Percentiles rank a stretch among this genome's conserved stretches.
phyloP scores from a whole-genome alignment of 2,797 vertebrate species.

The Bothrops alternatus region DNA sequence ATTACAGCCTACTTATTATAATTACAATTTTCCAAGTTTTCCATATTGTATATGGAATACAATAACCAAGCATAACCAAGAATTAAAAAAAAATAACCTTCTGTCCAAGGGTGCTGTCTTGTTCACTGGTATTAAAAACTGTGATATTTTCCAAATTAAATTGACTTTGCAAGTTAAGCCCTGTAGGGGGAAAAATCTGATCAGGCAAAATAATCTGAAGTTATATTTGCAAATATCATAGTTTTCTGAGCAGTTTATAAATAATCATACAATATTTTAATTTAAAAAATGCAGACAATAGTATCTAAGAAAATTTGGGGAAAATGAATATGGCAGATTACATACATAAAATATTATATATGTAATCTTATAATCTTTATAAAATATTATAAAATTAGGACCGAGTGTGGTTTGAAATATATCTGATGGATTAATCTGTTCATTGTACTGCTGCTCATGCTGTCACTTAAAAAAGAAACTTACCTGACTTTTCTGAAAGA shows the following conservation, averaged over 20 bases:
- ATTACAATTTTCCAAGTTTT: background rate
- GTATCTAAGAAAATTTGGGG: background rate
- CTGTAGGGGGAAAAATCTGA: constrained; percentile 66
- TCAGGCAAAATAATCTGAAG: background rate
- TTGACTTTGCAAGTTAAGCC: constrained; percentile 96
- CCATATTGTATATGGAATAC: background rate
- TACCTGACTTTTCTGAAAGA: constrained; percentile 97
- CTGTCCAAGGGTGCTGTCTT: constrained; percentile 93
- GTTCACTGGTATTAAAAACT: constrained; percentile 96
- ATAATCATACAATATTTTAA: background rate
- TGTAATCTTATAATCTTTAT: too few relatives aligned
- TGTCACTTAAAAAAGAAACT: constrained; percentile 51
- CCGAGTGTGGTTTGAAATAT: background rate
- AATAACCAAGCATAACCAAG: background rate
- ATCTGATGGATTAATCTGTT: constrained; percentile 30
- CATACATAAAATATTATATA: background rate
- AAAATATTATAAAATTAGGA: background rate
- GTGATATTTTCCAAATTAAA: constrained; percentile 98
- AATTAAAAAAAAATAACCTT: constrained; percentile 75
- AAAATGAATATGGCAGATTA: background rate
- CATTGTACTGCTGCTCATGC: background rate
- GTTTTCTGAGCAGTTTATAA: constrained; percentile 6
- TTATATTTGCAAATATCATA: background rate
- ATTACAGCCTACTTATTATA: background rate
- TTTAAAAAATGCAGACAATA: background rate